Evolutionary conservation across 1,140 invertebrate species (phyloP).

Genomic region (Brachionus paranguensis): DNA sequence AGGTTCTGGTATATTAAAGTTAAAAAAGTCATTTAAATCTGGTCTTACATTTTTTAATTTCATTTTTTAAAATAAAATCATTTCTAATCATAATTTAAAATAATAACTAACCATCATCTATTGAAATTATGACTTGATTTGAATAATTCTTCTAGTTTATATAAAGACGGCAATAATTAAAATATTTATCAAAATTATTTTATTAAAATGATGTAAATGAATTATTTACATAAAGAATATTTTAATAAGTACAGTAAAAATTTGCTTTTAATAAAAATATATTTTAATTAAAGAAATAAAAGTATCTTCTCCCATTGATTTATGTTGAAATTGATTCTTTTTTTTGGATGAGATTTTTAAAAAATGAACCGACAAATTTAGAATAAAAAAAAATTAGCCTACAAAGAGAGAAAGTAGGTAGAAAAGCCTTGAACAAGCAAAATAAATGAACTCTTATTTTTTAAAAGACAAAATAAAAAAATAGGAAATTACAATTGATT

Average conservation of each 20-base stretch:
- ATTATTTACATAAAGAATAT: background rate
- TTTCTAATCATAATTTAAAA: no score
- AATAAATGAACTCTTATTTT: background rate
- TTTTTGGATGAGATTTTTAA: background rate
- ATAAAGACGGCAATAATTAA: background rate
- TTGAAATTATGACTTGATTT: no score
- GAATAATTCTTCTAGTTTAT: no score
- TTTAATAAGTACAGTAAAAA: background rate
- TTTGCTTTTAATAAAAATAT: background rate
- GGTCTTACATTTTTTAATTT: no score
- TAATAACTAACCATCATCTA: no score
- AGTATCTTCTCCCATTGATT: background rate
- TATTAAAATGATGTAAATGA: background rate
- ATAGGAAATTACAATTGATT: conserved; percentile 14
- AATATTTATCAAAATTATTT: background rate
- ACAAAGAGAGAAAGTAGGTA: no score
- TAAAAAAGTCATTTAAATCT: no score
- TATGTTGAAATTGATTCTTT: background rate
- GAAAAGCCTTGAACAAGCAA: background rate
- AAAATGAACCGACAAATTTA: background rate
- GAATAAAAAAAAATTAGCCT: background rate
- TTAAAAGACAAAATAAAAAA: background rate
- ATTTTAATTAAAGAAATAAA: background rate
- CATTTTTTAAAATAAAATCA: no score
- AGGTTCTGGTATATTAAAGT: no score